Conservation (phyloP, 2,888 invertebrate species). For the Atethmia centrago region DNA sequence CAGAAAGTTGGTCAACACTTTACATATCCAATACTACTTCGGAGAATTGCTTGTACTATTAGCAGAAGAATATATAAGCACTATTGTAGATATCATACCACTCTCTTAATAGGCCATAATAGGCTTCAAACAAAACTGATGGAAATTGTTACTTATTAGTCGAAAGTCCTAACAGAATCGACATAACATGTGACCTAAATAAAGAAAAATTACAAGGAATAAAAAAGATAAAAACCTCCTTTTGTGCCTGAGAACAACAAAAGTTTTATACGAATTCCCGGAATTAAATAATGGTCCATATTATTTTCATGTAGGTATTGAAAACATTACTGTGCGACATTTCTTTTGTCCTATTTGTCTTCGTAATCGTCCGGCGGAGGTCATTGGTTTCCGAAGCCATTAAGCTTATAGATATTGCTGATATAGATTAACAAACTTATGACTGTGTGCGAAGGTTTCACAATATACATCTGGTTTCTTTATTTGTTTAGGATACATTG, state of each 20-base stretch:
- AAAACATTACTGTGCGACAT: slow-evolving; percentile 45
- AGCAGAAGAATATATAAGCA: background rate
- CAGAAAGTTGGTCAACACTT: background rate
- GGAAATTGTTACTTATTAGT: background rate
- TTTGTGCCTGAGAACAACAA: slow-evolving; percentile 51
- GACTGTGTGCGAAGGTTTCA: slow-evolving; percentile 20
- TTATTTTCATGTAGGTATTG: slow-evolving; percentile 50
- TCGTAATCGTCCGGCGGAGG: slow-evolving; percentile 48
- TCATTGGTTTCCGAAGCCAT: slow-evolving; percentile 56
- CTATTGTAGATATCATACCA: background rate
- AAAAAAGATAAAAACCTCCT: slow-evolving; percentile 31
- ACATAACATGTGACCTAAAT: slow-evolving; percentile 24
- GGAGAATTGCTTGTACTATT: background rate
- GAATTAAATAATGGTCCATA: slow-evolving; percentile 63
- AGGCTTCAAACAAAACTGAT: background rate
- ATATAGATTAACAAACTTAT: slow-evolving; percentile 46
- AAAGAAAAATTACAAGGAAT: slow-evolving; percentile 37
- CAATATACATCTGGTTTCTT: slow-evolving; percentile 17
- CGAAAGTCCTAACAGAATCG: slow-evolving; percentile 4
- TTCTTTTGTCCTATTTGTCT: slow-evolving; percentile 53
- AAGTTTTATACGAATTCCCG: slow-evolving; percentile 57
- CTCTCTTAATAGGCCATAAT: background rate
- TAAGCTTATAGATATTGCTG: slow-evolving; percentile 53
- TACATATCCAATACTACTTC: background rate
- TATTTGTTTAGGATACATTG: slow-evolving; percentile 31